Evolutionary conservation across 2,113 vertebrate genomes (phyloP), one percentile per base, ranked within the genome.

Genomic region (Pavo muticus): DNA sequence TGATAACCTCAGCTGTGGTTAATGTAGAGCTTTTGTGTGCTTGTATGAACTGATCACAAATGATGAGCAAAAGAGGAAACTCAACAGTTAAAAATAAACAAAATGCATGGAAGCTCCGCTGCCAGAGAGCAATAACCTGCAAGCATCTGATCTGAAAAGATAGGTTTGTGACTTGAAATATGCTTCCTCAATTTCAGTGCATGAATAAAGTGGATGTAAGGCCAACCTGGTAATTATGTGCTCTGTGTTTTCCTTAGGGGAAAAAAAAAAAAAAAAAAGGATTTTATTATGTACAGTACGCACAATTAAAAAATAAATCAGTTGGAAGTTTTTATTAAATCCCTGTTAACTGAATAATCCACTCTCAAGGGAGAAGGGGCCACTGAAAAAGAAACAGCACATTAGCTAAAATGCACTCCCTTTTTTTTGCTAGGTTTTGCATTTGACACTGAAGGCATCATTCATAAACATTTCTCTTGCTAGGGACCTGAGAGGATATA

Each of bases 271-370:
- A 74, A 60, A 61, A 52, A 9, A 20, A 1, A 84, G 5, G 29
- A 57, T 71, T 95, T 85, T 83, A 80, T 71, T 88, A 82, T 47
- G 37, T 63, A 44, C 45, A 84, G 45, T 52, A 68, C 32, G 44
- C 39, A 64, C 47, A 95, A 86, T 61, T 91, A 60, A 68, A 74
- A 91, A 91, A 83, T 45, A 83, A 83, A 74, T 93, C 78, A 64
- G 18, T 47, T 94, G 30, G 32, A 94, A 84, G n/a, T 45, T 94
- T 88, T 91, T 84, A 84, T 88, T 94, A 87, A 87, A 84, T 57
- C n/a, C 15, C 9, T 0, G 0, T 90, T 90, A 94, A 76, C 25
- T 50, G 39, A 90, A 85, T 89, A 91, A 92, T 80, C 64, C 64
- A 11, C 54, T 85, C 54, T 82, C 71, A 37, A n/a, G 35, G 37